phyloP scores from a whole-genome alignment of 2,888 invertebrate species.

The Leptinotarsa rubiginosa region DNA sequence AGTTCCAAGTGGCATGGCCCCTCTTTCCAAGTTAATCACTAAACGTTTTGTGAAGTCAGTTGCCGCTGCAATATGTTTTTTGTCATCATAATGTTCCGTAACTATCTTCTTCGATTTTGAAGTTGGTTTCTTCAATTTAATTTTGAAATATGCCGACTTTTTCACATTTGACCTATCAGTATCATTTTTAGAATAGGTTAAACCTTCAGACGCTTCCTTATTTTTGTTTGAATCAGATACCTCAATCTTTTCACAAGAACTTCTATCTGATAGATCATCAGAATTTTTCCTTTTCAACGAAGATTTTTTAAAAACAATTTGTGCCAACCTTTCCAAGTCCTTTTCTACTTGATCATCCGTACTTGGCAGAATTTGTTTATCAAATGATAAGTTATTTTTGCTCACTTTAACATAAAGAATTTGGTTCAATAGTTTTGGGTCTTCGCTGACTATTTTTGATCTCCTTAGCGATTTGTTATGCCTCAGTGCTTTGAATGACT shows the following conservation, averaged over 20 bases:
- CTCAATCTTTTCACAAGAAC: not conserved
- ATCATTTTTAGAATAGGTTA: not conserved
- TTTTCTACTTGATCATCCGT: not conserved
- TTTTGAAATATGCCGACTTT: not conserved
- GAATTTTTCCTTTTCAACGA: not conserved
- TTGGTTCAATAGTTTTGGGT: constrained; percentile 12
- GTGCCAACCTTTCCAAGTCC: not conserved
- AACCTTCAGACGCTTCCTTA: not conserved
- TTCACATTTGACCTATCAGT: not conserved
- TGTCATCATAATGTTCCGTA: not conserved
- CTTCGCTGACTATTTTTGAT: not conserved
- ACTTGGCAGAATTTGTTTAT: not conserved
- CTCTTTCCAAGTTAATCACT: constrained; percentile 17
- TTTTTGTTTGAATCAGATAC: not conserved
- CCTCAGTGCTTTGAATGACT: not conserved
- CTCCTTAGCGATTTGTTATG: not conserved
- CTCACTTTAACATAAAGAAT: not conserved
- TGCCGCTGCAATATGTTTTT: not conserved
- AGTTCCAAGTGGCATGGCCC: not conserved
- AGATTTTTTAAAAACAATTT: not conserved
- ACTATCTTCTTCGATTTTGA: not conserved
- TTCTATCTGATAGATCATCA: not conserved
- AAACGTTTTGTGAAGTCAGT: constrained; percentile 13
- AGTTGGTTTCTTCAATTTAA: not conserved
- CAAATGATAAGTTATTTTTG: not conserved